Evolutionary conservation across 2,888 invertebrate genomes (phyloP), one percentile per base, ranked within the genome.

Genomic region (Nymphalis polychloros): DNA sequence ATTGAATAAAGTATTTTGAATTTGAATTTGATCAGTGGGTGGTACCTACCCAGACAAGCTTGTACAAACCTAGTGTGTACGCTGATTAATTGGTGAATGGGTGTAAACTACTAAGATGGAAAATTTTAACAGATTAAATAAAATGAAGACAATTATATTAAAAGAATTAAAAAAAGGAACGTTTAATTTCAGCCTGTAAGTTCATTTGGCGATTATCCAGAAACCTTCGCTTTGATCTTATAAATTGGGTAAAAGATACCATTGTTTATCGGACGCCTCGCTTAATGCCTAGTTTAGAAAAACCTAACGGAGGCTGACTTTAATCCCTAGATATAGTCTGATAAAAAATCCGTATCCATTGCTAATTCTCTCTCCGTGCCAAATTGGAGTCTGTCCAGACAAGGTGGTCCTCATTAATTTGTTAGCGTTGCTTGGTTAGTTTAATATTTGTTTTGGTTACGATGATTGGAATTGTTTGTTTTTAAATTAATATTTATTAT

Each of bases 341-440:
- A 70, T 70, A 72, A 73, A 69, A 72, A 68, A 64, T 55, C 63
- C 59, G 57, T 60, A 69, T 70, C 69, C 69, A 68, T 73, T 68
- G 68, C 64, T 71, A 71, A 72, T 72, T 64, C 69, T 64, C 53
- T 53, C 55, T 46, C 61, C 52, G 70, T 67, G 74, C 71, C 73
- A 72, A 73, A 63, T 74, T 74, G 74, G 74, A 73, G 63, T 31
- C 47, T 46, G 69, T 74, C 73, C 74, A 74, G 69, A 65, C 48
- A 62, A 66, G 69, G 61, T 66, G 66, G 65, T 68, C 57, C 63
- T 67, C 68, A 72, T 73, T 73, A 73, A 73, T 73, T 72, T 68
- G 72, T 64, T 73, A 71, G 63, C 68, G 64, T 66, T 69, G 71
- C 64, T 67, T 63, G 66, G 46, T 48, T 47, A 55, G 63, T 65